Evolutionary conservation across 2,113 vertebrate genomes (phyloP).

Genomic region (Coreoperca whiteheadi): DNA sequence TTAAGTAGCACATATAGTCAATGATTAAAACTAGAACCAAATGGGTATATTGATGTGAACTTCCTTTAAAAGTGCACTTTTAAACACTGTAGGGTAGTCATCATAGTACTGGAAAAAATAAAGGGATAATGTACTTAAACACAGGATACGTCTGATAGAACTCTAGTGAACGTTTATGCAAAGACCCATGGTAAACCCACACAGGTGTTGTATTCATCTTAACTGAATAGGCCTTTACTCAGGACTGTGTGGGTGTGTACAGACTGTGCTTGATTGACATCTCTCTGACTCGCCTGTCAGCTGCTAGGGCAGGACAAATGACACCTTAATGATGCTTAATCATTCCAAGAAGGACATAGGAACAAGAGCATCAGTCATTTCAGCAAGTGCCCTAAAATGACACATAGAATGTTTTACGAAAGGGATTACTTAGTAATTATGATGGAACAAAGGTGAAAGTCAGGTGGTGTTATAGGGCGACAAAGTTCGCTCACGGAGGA

Average conservation of each 20-base stretch:
- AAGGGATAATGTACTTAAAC: background rate
- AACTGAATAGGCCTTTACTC: no score
- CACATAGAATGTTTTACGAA: background rate
- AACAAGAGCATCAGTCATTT: background rate
- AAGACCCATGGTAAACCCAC: background rate
- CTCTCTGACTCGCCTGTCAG: background rate
- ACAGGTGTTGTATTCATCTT: background rate
- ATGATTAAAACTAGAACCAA: background rate
- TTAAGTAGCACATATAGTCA: background rate
- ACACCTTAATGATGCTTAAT: background rate
- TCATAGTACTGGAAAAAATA: background rate
- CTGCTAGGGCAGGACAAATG: background rate
- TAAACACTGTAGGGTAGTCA: background rate
- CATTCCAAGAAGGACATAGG: background rate
- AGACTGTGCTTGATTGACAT: background rate
- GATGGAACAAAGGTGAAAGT: background rate
- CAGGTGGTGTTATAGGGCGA: background rate
- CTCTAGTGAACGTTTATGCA: no score
- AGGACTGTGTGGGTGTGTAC: background rate
- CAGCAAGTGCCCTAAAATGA: background rate
- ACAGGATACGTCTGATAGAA: background rate
- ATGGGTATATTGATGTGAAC: background rate
- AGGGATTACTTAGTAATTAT: background rate
- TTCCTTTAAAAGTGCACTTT: background rate
- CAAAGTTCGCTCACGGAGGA: no score